Base-by-base conservation (phyloP, 2,113 vertebrate species). In the Speoplatyrhinus poulsoni region DNA sequence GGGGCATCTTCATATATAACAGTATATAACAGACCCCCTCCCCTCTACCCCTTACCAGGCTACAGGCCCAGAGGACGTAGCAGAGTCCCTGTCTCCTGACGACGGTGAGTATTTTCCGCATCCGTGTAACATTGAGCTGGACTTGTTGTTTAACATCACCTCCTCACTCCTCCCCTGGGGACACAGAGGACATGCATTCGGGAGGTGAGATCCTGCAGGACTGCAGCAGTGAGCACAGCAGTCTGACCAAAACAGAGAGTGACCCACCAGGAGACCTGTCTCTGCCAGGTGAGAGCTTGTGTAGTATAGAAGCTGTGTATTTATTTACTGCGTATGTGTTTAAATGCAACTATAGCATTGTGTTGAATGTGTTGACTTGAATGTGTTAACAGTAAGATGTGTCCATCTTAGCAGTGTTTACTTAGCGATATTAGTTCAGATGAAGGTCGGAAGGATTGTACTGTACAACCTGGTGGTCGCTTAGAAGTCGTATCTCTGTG, bases 141-240 rank as follows among this genome's bases (percentile, higher is more conserved):
- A 55, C 60, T 65, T 12, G 41, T 32, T 52, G 46, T 9, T 36
- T 17, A 17, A 61, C 33, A 4, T 36, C 41, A 32, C 50, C 13
- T 12, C 26, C 46, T 56, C 13, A 46, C 41, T 16, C 9, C 16
- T 70, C 26, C 67, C 16, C 3, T 49, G 50, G 58, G 5, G 9
- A 60, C 62, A 0, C 73, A 98, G 96, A 93, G 32, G 93, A 92
- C 89, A 88, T 85, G 61, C 92, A 93, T 9, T 92, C 95, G 0
- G 90, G 93, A 0, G 94, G 90, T 49, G 94, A 95, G 0, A 91
- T 95, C 59, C 85, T 96, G 62, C 94, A 96, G 69, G 96, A 98
- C 7, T 90, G 94, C 69, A 89, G 90, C 90, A 88, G 94, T 0
- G 94, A 97, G 74, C 90, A 88, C 88, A 91, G 92, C 63, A 88